Conservation (phyloP, 2,113 vertebrate genomes). For the Eublepharis macularius region DNA sequence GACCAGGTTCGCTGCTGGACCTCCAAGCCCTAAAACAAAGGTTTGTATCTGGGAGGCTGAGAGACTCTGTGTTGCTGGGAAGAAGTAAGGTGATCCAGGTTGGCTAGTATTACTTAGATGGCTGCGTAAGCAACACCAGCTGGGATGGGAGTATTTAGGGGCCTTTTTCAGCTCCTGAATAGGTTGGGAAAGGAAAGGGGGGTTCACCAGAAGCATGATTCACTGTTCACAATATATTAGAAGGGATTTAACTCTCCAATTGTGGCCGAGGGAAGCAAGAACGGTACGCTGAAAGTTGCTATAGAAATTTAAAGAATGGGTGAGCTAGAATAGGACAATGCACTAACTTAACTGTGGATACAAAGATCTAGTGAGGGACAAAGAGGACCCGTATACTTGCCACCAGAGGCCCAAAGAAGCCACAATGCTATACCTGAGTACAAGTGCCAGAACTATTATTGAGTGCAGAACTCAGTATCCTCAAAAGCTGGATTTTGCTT, state of each 20-base stretch:
- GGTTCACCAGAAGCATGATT: background rate
- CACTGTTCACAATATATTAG: conserved; percentile 1
- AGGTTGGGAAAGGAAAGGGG: background rate
- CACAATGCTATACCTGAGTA: background rate
- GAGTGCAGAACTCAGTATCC: background rate
- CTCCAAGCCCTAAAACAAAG: background rate
- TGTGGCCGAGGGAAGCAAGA: background rate
- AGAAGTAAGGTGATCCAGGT: conserved; percentile 14
- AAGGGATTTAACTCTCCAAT: background rate
- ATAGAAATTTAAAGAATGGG: background rate
- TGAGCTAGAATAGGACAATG: too few species aligned
- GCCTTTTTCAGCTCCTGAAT: background rate
- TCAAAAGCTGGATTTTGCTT: background rate
- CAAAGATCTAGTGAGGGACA: background rate
- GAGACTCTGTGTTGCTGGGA: background rate
- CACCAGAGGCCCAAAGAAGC: background rate
- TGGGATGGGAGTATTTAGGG: background rate
- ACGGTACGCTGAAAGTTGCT: background rate
- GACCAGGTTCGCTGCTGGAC: background rate
- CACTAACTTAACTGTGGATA: background rate
- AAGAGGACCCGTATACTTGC: background rate
- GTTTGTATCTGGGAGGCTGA: background rate
- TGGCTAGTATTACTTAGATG: conserved; percentile 11
- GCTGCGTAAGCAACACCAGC: background rate
- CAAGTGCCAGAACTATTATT: background rate